Conservation (phyloP, 2,797 vertebrate species). For the Gymnothorax reevesii region DNA sequence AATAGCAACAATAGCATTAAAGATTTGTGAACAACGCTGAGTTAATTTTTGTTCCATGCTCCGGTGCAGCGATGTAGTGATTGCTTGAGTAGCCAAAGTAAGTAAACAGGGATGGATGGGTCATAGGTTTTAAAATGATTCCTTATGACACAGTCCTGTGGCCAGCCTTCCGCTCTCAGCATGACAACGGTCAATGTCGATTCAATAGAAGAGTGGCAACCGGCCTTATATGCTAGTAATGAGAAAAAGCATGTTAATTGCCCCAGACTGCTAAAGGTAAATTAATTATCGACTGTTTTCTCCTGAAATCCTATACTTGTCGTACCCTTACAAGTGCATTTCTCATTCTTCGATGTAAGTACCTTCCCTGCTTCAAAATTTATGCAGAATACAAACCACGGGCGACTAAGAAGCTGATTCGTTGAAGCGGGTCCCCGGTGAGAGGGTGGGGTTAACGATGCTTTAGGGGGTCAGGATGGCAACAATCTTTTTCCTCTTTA, state of each 20-base stretch:
- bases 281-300: slow-evolving; percentile 82
- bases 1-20: no score
- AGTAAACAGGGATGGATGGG: not conserved
- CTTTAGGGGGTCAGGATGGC: no score
- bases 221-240: slow-evolving; percentile 70
- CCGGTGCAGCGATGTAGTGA: no score
- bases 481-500: no score
- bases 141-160: no score
- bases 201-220: slow-evolving; percentile 59
- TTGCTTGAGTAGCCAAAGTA: not conserved
- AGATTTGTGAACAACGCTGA: no score
- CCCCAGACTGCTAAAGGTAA: slow-evolving; percentile 79
- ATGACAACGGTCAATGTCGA: slow-evolving; percentile 73
- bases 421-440: slow-evolving; percentile 9
- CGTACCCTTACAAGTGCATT: slow-evolving; percentile 78
- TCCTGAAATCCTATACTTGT: slow-evolving; percentile 75
- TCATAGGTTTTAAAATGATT: not conserved
- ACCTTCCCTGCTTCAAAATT: slow-evolving; percentile 72
- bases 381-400: slow-evolving; percentile 56
- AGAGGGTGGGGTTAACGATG: slow-evolving; percentile 35
- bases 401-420: slow-evolving; percentile 56
- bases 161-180: slow-evolving; percentile 64
- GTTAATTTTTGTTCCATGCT: no score
- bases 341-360: slow-evolving; percentile 68
- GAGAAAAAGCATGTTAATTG: slow-evolving; percentile 76